These are phyloP conservation scores for Nyctibius grandis DNA, from an alignment of 2,797 vertebrate genomes.

Conservation along the genomic window DNA sequence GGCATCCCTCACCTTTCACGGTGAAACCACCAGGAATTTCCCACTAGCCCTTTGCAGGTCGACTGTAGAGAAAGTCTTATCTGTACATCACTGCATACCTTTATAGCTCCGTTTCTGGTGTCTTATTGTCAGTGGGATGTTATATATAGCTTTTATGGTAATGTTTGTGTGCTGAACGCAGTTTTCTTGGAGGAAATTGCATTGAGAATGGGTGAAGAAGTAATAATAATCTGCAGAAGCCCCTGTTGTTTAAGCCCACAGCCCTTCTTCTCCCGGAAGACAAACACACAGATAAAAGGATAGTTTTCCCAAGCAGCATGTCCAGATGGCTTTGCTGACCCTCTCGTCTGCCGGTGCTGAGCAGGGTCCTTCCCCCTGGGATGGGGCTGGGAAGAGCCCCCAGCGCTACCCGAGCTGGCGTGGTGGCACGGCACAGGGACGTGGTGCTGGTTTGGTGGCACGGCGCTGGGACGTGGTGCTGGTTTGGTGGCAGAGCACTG, in stretches of 20 bases:
- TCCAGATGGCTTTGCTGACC: not conserved
- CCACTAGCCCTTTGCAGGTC: not conserved
- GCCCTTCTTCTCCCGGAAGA: not conserved
- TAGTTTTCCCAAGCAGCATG: not conserved
- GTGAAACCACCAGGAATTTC: not conserved
- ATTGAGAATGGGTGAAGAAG: not conserved
- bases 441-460: too few relatives aligned
- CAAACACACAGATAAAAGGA: not conserved
- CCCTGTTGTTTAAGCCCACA: not conserved
- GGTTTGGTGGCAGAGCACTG: not conserved
- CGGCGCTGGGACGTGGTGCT: too few relatives aligned
- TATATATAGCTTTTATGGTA: not conserved
- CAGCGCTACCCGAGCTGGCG: not conserved
- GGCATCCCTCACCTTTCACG: not conserved
- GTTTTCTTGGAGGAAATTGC: not conserved
- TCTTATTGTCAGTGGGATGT: not conserved
- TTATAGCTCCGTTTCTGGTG: not conserved
- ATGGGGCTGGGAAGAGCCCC: not conserved
- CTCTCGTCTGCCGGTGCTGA: not conserved
- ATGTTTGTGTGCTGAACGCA: not conserved
- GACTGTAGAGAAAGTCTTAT: not conserved
- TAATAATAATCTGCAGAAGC: not conserved
- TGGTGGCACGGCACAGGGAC: too few relatives aligned
- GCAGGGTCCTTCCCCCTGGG: not conserved
- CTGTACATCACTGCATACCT: not conserved